Evolutionary conservation across 1,140 invertebrate genomes (phyloP).

Genomic region (Chrysomallon squamiferum): DNA sequence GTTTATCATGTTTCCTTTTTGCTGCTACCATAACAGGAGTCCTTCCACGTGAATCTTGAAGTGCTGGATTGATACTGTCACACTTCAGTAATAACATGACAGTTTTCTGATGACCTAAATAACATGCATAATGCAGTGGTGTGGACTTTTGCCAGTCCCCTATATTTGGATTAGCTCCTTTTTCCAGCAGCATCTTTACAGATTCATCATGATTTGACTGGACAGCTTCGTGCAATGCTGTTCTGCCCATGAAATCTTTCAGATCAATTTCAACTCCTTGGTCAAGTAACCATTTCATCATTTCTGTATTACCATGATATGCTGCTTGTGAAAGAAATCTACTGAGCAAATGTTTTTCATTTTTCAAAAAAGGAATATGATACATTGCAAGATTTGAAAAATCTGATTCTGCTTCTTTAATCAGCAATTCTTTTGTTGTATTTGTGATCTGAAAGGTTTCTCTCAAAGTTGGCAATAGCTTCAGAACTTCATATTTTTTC

Average conservation of each 20-base stretch:
- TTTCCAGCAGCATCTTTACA: conserved; percentile 1
- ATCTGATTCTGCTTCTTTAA: background rate
- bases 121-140: conserved; percentile 18
- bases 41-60: background rate
- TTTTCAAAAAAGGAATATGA: background rate
- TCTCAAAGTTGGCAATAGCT: background rate
- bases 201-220: conserved; percentile 4
- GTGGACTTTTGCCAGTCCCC: conserved; percentile 18
- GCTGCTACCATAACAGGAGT: conserved; percentile 8
- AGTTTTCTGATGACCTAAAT: conserved; percentile 2
- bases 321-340: conserved; percentile 1
- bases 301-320: background rate
- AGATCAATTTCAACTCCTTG: background rate
- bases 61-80: background rate
- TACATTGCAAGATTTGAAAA: background rate
- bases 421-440: background rate
- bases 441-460: background rate
- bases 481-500: conserved; percentile 6
- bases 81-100: conserved; percentile 6
- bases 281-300: background rate
- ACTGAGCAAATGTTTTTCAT: background rate
- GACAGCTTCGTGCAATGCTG: conserved; percentile 15
- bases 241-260: background rate
- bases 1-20: conserved; percentile 1
- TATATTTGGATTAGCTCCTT: conserved; percentile 5